Conservation (phyloP, 23 tunicate species). For the Botrylloides violaceus region DNA sequence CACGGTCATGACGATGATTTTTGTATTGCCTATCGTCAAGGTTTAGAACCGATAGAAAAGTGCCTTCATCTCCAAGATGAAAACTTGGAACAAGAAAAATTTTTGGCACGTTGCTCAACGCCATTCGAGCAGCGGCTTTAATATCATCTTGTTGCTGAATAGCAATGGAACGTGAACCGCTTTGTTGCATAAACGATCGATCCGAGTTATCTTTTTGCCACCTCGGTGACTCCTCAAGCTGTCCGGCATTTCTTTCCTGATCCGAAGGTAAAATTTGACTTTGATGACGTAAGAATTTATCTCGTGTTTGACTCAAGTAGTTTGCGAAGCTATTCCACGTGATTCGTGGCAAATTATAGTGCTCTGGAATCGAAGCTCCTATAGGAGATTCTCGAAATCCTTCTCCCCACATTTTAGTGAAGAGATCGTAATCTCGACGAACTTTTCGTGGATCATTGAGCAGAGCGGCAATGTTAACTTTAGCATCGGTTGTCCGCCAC, state of each 20-base stretch:
- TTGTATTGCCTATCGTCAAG: not conserved
- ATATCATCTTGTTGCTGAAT: conserved; percentile 10
- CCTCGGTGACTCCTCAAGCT: not conserved
- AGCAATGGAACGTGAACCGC: not conserved
- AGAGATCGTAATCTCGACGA: conserved; percentile 80
- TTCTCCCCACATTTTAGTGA: conserved; percentile 91
- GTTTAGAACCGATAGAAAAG: conserved; percentile 21
- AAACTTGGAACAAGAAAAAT: conserved; percentile 45
- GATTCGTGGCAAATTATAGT: conserved; percentile 29
- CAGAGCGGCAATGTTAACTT: conserved; percentile 74
- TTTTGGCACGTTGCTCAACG: conserved; percentile 54
- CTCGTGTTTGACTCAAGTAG: conserved; percentile 43
- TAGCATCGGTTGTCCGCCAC: conserved; percentile 46
- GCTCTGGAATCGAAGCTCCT: not conserved
- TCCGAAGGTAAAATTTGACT: conserved; percentile 21
- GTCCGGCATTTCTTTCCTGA: not conserved
- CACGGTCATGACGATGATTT: not conserved
- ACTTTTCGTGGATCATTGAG: conserved; percentile 82
- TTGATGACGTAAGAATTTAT: conserved; percentile 49
- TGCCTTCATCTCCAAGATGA: conserved; percentile 35
- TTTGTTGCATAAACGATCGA: not conserved
- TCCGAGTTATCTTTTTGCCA: not conserved
- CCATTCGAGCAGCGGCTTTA: conserved; percentile 32
- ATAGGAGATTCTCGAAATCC: conserved; percentile 46
- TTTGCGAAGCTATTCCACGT: conserved; percentile 33